phyloP scores from a whole-genome alignment of 1,140 invertebrate genomes.

The Sycophila sp. region DNA sequence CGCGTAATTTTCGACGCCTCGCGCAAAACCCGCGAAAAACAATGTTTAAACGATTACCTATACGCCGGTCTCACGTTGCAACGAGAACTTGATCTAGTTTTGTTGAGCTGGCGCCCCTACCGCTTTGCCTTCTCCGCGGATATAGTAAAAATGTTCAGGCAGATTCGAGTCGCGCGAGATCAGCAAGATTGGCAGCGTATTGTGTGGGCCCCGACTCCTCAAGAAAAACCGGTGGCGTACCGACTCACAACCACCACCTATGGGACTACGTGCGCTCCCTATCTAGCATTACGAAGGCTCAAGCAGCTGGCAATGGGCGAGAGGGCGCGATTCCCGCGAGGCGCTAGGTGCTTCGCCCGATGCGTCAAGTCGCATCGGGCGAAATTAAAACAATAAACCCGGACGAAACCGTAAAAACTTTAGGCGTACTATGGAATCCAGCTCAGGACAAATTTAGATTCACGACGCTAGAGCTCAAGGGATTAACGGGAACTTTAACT shows the following conservation, averaged over 20 bases:
- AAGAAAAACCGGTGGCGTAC: conserved; percentile 26
- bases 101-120: not conserved
- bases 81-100: not conserved
- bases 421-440: conserved; percentile 8
- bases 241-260: conserved; percentile 53
- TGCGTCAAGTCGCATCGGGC: not conserved
- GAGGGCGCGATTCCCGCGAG: not conserved
- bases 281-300: not conserved
- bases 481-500: too few species aligned
- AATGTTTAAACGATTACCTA: not conserved
- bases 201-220: conserved; percentile 38
- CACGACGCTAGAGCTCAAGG: too few species aligned
- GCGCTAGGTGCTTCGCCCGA: not conserved
- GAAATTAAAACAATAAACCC: not conserved
- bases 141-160: conserved; percentile 42
- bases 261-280: conserved; percentile 37
- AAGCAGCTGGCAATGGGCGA: not conserved
- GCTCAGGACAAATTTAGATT: not conserved
- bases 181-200: conserved; percentile 51
- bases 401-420: not conserved
- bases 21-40: not conserved
- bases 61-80: not conserved
- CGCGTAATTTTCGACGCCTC: not conserved
- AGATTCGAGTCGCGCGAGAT: conserved; percentile 43
- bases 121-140: not conserved